Evolutionary conservation across 2,797 vertebrate genomes (phyloP).

Genomic region (Cichlasoma orientale): DNA sequence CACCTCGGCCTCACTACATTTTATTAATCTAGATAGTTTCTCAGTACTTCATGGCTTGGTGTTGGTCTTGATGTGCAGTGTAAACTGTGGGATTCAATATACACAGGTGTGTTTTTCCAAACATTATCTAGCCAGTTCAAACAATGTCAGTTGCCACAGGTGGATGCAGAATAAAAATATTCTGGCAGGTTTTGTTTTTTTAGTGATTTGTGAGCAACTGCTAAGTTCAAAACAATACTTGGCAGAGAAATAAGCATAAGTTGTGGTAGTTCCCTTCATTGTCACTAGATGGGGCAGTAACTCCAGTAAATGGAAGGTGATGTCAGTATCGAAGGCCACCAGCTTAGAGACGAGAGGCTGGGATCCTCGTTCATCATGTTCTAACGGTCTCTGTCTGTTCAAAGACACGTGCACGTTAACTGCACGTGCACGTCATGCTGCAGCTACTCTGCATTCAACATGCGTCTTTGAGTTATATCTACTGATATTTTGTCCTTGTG

Average conservation of each 20-base stretch:
- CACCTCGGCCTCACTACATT: too few species aligned
- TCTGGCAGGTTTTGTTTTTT: neutral
- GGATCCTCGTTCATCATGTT: neutral
- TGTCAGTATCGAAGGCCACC: neutral
- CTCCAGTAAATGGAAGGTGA: neutral
- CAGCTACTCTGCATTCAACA: too few species aligned
- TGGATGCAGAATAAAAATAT: neutral
- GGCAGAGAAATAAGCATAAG: too few species aligned
- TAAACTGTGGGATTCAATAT: neutral
- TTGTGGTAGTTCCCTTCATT: neutral
- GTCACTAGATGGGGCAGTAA: constrained; percentile 54
- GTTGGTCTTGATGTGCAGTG: neutral
- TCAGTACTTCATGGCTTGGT: neutral
- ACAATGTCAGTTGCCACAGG: neutral
- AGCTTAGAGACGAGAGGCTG: neutral
- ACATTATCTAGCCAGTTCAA: neutral
- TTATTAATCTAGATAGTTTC: too few species aligned
- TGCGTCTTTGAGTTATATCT: too few species aligned
- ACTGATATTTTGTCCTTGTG: too few species aligned
- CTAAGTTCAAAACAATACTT: neutral
- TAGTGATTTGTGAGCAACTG: neutral
- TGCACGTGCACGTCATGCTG: too few species aligned
- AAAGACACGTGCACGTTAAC: too few species aligned
- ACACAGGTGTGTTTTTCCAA: neutral
- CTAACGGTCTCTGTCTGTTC: neutral